Percentiles rank a stretch among this genome's conserved stretches.
These are phyloP conservation scores for Pyralis farinalis DNA, from an alignment of 2,888 invertebrate genomes.

Conservation along the genomic window DNA sequence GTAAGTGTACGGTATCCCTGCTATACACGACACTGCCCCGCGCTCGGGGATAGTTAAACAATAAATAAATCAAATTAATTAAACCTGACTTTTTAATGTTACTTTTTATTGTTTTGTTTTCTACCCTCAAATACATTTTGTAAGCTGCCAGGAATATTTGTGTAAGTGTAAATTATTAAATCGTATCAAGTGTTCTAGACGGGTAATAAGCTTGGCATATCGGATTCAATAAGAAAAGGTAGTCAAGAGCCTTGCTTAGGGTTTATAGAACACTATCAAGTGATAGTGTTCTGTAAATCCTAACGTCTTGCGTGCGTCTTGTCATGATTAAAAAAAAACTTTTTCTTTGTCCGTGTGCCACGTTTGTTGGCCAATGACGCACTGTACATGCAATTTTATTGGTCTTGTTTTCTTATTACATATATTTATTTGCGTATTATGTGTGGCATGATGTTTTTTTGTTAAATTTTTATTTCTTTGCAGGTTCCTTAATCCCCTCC, in stretches of 20 bases:
- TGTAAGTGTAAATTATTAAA: conserved; percentile 45
- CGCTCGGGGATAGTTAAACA: conserved; percentile 66
- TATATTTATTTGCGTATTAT: background rate
- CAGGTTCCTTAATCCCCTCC: conserved; percentile 16
- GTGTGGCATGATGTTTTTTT: conserved; percentile 6
- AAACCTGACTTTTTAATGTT: conserved; percentile 20
- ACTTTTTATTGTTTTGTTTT: conserved; percentile 20
- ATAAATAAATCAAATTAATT: conserved; percentile 61
- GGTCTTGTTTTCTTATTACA: too few relatives aligned
- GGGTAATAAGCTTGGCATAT: too few relatives aligned
- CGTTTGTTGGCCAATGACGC: too few relatives aligned
- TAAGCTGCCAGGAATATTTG: conserved; percentile 50
- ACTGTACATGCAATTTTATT: too few relatives aligned
- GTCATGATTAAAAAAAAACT: too few relatives aligned
- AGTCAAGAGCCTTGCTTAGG: too few relatives aligned
- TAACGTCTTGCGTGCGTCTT: too few relatives aligned
- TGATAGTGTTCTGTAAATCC: too few relatives aligned
- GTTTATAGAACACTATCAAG: too few relatives aligned
- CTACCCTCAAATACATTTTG: conserved; percentile 14
- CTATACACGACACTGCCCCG: conserved; percentile 56
- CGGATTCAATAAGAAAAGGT: too few relatives aligned
- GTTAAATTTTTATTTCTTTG: conserved; percentile 14
- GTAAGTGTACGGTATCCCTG: conserved; percentile 62
- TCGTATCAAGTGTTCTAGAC: too few relatives aligned
- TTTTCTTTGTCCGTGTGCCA: too few relatives aligned